phyloP scores from a whole-genome alignment of 1,140 invertebrate species.

The Megathymus violae region DNA sequence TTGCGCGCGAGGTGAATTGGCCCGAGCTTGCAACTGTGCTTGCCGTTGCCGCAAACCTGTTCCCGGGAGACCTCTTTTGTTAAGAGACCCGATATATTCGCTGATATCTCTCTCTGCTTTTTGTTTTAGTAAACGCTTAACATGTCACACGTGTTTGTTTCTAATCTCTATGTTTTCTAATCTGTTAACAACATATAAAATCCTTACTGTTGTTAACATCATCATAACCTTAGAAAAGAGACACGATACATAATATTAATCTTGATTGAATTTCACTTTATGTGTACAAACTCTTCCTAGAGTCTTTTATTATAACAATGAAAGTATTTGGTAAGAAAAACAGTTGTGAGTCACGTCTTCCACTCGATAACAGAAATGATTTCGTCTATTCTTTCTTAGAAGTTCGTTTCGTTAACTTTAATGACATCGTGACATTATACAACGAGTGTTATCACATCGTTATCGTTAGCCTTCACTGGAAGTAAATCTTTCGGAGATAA shows the following conservation, averaged over 20 bases:
- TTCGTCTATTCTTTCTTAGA: constrained; percentile 8
- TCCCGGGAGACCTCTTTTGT: constrained; percentile 36
- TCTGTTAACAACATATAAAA: no score
- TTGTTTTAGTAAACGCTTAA: background rate
- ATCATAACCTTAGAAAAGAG: background rate
- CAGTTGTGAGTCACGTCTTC: background rate
- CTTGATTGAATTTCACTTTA: background rate
- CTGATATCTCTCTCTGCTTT: constrained; percentile 12
- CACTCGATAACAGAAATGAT: background rate
- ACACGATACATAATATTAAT: background rate
- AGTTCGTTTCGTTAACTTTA: constrained; percentile 23
- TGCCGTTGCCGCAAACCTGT: constrained; percentile 65
- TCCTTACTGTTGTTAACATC: no score
- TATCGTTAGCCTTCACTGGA: constrained; percentile 37
- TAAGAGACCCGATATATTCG: constrained; percentile 7
- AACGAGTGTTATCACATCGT: constrained; percentile 36
- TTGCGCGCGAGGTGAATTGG: constrained; percentile 61
- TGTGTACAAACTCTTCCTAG: background rate
- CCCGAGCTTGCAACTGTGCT: constrained; percentile 58
- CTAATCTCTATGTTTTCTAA: no score
- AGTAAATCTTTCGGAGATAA: constrained; percentile 39
- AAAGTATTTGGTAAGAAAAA: background rate
- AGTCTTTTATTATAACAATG: background rate
- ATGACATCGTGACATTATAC: constrained; percentile 33
- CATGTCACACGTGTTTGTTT: background rate